Base-by-base conservation (phyloP, 2,797 vertebrate species). In the Myiothlypis coronata region DNA sequence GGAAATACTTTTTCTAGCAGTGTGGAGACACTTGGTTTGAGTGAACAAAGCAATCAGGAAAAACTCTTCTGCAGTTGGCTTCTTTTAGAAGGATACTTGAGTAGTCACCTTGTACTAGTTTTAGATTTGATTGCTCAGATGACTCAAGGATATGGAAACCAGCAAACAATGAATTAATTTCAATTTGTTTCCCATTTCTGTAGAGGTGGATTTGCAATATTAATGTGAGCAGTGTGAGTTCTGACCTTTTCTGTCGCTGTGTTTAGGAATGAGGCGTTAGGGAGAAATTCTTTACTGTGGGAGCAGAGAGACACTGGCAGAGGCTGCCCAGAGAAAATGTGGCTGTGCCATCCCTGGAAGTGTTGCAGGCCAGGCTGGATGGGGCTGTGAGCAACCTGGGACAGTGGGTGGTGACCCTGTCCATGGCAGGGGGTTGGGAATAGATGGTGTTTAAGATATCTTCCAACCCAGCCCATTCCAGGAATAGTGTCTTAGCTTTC, bases 91-190 rank as follows among this genome's bases (percentile, higher is more conserved):
- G 49, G 19, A 27, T 34, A 19, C 35, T 92, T 59, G n/a, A 83
- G 67, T 57, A 65, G 83, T 93, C 70, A 91, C 63, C 41, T 94
- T 90, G 77, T 86, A 65, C 28, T 53, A 49, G 82, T 47, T 75
- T 71, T 32, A 56, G 44, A 55, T 75, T 64, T 69, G 57, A 83
- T 91, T 95, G 63, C 76, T 83, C 59, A 47, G 61, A 91, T 49
- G 55, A 27, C 78, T 50, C 30, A 57, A 81, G 43, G 67, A 39
- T 64, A 41, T 27, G 27, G 77, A 88, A 94, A 86, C 56, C 7
- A 79, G 61, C 32, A 91, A 94, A 83, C 55, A 90, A n/a, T 59
- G 43, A 84, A 85, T 87, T 85, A 35, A 86, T 90, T 81, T 82
- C 46, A 56, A 5, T 44, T 52, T 72, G 59, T 82, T 16, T 22